A percentile compares a stretch with the other conserved stretches of the same genome.
Conservation (phyloP, 2,113 vertebrate genomes). For the Coptodon rendalli region DNA sequence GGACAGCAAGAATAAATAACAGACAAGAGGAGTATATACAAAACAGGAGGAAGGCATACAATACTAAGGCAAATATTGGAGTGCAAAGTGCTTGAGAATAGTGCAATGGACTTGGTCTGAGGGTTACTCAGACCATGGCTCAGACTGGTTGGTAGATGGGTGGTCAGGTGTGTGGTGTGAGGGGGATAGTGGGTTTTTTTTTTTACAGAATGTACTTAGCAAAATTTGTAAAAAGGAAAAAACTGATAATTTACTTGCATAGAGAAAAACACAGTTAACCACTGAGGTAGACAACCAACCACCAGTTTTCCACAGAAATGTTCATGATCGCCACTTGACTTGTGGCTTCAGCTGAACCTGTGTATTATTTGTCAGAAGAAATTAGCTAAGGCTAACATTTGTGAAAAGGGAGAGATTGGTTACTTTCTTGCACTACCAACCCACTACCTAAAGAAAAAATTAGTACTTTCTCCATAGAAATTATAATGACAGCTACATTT, state of each 20-base stretch:
- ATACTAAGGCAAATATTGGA: not conserved
- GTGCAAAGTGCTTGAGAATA: not conserved
- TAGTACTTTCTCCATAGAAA: not conserved
- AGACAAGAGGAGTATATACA: not conserved
- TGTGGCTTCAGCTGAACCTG: not conserved
- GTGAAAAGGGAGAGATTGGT: not conserved
- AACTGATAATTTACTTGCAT: not conserved
- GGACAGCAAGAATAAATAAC: not conserved
- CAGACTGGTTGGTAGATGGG: not conserved
- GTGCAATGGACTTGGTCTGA: not conserved
- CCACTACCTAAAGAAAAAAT: not conserved
- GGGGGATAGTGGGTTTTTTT: rapidly evolving
- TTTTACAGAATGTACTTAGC: not conserved
- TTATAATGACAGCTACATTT: not conserved
- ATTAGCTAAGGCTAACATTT: not conserved
- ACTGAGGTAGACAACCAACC: not conserved
- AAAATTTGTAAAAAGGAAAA: not conserved
- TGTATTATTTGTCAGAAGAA: not conserved
- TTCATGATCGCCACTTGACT: rapidly evolving
- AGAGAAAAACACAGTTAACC: not conserved
- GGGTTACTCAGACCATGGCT: not conserved
- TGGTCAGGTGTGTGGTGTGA: not conserved
- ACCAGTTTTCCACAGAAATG: not conserved
- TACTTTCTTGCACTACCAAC: not conserved
- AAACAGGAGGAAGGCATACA: not conserved